These are phyloP conservation scores for Apteryx mantelli DNA, from an alignment of 2,113 vertebrate genomes.

Conservation along the genomic window DNA sequence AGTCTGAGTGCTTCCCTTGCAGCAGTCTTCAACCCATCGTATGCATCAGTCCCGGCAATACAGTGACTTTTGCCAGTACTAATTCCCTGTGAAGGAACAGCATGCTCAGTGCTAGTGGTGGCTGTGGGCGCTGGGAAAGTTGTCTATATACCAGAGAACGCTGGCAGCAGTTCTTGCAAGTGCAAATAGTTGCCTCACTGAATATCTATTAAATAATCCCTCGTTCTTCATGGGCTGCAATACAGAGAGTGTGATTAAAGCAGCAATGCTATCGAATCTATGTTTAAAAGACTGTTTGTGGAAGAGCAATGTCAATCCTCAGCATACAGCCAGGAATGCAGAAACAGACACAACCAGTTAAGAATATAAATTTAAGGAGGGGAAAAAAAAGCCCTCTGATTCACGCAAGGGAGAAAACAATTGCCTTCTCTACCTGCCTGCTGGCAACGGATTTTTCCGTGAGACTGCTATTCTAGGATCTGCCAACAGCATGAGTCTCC, in stretches of 20 bases:
- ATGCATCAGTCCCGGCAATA: background rate
- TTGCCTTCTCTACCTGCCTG: background rate
- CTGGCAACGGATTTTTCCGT: background rate
- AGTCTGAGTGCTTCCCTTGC: background rate
- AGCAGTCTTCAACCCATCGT: background rate
- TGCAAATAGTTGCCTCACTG: background rate
- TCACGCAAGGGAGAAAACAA: background rate
- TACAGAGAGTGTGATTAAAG: background rate
- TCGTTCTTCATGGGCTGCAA: background rate
- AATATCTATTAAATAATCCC: background rate
- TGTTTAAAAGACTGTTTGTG: background rate
- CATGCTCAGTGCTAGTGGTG: background rate
- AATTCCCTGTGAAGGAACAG: background rate
- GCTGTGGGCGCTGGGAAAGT: background rate
- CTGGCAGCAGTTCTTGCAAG: background rate
- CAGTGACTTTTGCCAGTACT: background rate
- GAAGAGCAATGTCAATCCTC: background rate
- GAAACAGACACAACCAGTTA: background rate
- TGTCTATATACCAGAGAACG: background rate
- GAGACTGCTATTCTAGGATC: background rate
- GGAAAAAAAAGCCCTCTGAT: background rate
- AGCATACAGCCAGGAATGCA: background rate
- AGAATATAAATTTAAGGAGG: background rate
- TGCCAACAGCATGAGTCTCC: background rate
- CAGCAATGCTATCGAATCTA: fast-evolving